Evolutionary conservation across 2,888 invertebrate species (phyloP), one percentile per base, ranked within the genome.

Genomic region (Dryomyza anilis): DNA sequence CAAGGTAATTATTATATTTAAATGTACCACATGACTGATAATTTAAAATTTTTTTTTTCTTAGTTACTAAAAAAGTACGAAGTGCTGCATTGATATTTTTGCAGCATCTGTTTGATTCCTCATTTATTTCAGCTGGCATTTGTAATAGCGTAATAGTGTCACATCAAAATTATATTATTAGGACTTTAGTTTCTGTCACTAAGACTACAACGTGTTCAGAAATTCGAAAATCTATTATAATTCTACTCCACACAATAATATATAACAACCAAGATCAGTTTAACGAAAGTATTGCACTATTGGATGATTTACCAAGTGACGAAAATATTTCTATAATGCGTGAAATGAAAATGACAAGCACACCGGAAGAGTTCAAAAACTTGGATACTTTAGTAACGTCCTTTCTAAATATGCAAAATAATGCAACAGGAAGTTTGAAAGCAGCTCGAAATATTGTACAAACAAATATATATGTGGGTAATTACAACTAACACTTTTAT

Each of bases 81-180:
- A 62, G 66, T 3, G 70, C 71, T 8, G 71, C 67, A 1, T 50
- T 79, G 2, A 46, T 65, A 8, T 77, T 72, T 46, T 29, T 79
- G 0, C 65, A 68, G 3, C 46, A 70, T 1, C 61, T 74, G 60
- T 45, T 77, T 5, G 56, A 46, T 16, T 76, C 71, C 58, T 62
- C 71, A 6, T 67, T 67, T 5, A 19, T 69, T 14, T 23, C 56
- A 1, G 55, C 29, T 63, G 70, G 33, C 1, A 27, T 16, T 7
- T n/a, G n/a, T n/a, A 58, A 65, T 7, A 50, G 66, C 0, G 65
- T 71, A 16, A 58, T 73, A 6, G 64, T 63, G 2, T 61, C 59
- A 2, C 67, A 76, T 67, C 67, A 80, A 50, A 71, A 72, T 58
- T 72, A 74, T 4, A 70, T 81, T 3, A 71, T 68, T 7, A 77